Percentiles rank a stretch among this genome's conserved stretches.
These are phyloP conservation scores for Sussaba pulchella DNA, from an alignment of 2,888 invertebrate genomes.

Conservation along the genomic window DNA sequence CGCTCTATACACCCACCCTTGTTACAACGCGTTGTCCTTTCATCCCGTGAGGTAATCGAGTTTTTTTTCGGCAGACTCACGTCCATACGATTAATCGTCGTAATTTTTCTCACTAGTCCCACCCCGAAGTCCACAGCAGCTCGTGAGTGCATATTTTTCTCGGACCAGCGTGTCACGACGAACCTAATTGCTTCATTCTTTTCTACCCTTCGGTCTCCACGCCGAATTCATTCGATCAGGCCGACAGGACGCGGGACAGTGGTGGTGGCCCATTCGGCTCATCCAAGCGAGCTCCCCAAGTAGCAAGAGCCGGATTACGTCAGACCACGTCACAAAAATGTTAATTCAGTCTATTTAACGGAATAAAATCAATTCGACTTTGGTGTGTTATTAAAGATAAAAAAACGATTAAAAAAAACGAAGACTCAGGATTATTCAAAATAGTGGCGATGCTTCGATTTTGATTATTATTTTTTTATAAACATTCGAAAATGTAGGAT, in stretches of 20 bases:
- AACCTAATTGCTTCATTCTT: constrained; percentile 62
- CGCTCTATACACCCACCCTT: constrained; percentile 15
- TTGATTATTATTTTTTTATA: no score
- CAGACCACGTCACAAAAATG: no score
- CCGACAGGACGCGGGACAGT: neutral
- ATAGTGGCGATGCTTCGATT: no score
- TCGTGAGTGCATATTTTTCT: neutral
- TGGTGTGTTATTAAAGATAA: no score
- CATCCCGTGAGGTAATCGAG: constrained; percentile 56
- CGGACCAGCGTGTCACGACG: constrained; percentile 8
- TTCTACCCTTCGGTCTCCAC: constrained; percentile 35
- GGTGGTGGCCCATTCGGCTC: neutral
- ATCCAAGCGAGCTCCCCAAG: neutral
- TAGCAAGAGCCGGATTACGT: constrained; percentile 44
- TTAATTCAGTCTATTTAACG: no score
- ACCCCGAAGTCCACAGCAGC: neutral
- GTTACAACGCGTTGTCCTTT: constrained; percentile 29
- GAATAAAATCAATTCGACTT: no score
- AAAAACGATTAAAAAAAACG: no score
- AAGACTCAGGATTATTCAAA: no score
- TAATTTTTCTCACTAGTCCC: constrained; percentile 45
- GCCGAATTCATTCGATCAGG: constrained; percentile 38
- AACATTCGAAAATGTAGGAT: no score
- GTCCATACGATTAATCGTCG: constrained; percentile 58
- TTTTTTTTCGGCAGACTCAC: constrained; percentile 53